phyloP scores from a whole-genome alignment of 2,797 vertebrate genomes.

The Cirrhinus molitorella region DNA sequence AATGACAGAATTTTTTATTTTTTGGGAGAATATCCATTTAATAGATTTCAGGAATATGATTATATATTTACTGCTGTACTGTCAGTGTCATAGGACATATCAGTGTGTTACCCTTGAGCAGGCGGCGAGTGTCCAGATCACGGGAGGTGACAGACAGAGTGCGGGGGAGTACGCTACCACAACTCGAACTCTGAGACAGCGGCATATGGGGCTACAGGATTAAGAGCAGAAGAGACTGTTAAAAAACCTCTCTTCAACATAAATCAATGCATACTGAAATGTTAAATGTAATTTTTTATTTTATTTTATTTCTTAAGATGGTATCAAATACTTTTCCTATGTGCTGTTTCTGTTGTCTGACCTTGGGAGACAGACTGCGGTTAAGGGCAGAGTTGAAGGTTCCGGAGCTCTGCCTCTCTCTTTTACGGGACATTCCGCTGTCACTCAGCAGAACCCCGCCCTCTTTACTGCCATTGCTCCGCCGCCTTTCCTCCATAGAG shows the following conservation, averaged over 20 bases:
- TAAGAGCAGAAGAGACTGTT: background rate
- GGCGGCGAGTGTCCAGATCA: conserved; percentile 82
- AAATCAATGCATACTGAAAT: background rate
- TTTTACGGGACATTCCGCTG: conserved; percentile 86
- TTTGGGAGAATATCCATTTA: no score
- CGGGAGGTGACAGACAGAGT: conserved; percentile 83
- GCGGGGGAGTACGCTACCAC: conserved; percentile 88
- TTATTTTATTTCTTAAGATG: conserved; percentile 20
- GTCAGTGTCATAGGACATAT: background rate
- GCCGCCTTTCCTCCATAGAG: conserved; percentile 88
- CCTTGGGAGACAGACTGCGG: conserved; percentile 83
- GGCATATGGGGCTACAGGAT: conserved; percentile 84
- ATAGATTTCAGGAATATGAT: background rate
- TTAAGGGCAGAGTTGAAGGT: conserved; percentile 85
- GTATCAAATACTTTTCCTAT: conserved; percentile 33
- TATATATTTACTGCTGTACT: background rate
- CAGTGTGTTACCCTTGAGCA: conserved; percentile 83
- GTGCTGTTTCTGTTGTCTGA: conserved; percentile 60
- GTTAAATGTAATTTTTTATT: conserved; percentile 55
- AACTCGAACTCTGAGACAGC: conserved; percentile 93
- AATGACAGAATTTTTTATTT: no score
- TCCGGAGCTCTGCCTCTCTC: conserved; percentile 79
- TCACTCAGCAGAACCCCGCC: conserved; percentile 82
- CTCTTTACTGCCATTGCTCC: conserved; percentile 85
- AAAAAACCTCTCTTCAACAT: background rate